These are phyloP conservation scores for Oncorhynchus mykiss DNA, from an alignment of 2,113 vertebrate genomes.

Conservation along the genomic window DNA sequence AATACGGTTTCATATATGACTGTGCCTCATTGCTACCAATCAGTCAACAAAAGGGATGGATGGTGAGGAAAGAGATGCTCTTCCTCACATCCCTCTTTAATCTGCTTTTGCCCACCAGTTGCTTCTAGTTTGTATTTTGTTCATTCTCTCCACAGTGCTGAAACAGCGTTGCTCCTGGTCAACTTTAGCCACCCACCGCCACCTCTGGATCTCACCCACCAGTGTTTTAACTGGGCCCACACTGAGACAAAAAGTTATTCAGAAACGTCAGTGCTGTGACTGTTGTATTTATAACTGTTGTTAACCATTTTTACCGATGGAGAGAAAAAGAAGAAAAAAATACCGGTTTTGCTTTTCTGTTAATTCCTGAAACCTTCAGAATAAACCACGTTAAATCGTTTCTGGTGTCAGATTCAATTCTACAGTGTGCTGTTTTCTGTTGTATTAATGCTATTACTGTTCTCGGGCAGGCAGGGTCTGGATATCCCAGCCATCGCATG, in stretches of 20 bases:
- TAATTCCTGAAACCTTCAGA: conserved; percentile 44
- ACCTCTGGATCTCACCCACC: conserved; percentile 26
- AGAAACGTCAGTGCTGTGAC: conserved; percentile 55
- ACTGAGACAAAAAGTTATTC: conserved; percentile 7
- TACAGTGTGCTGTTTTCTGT: neutral
- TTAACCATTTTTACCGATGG: conserved; percentile 42
- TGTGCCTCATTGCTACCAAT: conserved; percentile 24
- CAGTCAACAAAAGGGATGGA: neutral
- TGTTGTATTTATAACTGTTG: conserved; percentile 53
- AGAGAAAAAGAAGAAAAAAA: conserved; percentile 20
- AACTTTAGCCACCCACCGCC: conserved; percentile 5
- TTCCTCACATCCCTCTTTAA: neutral
- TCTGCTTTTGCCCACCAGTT: conserved; percentile 5
- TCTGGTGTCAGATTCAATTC: neutral
- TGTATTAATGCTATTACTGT: conserved; percentile 4
- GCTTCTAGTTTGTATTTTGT: conserved; percentile 20
- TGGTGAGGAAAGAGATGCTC: neutral
- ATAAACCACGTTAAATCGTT: conserved; percentile 60
- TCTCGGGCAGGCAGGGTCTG: conserved; percentile 18
- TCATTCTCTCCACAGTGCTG: conserved; percentile 20
- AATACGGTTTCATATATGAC: too few species aligned
- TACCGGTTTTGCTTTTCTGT: conserved; percentile 47
- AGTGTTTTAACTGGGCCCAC: conserved; percentile 32
- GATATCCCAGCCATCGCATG: conserved; percentile 3
- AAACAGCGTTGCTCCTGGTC: conserved; percentile 13